These are phyloP conservation scores for Callospermophilus lateralis DNA, from an alignment of 2,113 vertebrate genomes.

Conservation along the genomic window DNA sequence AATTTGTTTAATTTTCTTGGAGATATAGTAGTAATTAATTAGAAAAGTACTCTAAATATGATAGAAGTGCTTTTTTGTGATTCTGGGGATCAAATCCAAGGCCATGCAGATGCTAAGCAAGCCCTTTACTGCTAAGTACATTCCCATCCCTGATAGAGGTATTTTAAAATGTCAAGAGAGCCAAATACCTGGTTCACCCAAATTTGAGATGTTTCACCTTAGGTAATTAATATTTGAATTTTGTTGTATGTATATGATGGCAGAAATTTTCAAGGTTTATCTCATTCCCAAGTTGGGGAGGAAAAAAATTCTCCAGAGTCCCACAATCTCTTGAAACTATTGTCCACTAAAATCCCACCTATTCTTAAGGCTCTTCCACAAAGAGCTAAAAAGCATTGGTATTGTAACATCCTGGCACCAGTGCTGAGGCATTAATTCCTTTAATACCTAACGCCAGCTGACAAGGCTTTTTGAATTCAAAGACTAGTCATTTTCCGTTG, in stretches of 20 bases:
- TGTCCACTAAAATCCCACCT: background rate
- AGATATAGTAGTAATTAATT: background rate
- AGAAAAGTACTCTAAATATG: background rate
- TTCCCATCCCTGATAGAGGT: background rate
- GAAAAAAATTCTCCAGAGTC: background rate
- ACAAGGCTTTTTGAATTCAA: background rate
- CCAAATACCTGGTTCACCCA: background rate
- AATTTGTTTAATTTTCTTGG: background rate
- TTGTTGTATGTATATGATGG: background rate
- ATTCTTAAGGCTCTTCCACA: background rate
- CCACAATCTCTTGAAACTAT: background rate
- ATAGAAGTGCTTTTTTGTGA: background rate
- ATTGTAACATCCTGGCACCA: background rate
- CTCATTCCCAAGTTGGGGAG: background rate
- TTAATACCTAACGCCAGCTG: background rate
- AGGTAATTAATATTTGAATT: background rate
- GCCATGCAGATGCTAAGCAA: background rate
- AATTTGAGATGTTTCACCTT: constrained; percentile 11
- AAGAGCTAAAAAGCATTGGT: background rate
- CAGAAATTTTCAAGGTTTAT: background rate
- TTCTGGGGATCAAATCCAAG: background rate
- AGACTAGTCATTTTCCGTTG: background rate
- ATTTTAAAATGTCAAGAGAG: background rate
- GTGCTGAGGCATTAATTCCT: background rate
- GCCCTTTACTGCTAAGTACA: background rate